Evolutionary conservation across 1,140 invertebrate genomes (phyloP).

Genomic region (Manduca sexta): DNA sequence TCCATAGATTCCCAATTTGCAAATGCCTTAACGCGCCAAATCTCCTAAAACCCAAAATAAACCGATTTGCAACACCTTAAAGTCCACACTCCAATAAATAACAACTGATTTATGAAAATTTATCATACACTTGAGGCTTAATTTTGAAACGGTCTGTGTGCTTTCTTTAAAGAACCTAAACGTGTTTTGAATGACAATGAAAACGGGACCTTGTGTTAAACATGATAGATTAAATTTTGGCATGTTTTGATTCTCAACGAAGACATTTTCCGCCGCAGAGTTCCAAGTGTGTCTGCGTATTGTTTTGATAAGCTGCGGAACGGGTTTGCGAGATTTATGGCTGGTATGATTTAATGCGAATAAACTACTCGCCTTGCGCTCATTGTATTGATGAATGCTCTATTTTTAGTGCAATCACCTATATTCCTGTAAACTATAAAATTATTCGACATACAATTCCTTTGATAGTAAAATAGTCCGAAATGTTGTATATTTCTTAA

Average conservation of each 20-base stretch:
- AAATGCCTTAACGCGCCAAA: constrained; percentile 49
- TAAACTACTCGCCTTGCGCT: constrained; percentile 68
- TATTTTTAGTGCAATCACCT: constrained; percentile 52
- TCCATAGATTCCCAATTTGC: constrained; percentile 17
- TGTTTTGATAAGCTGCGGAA: constrained; percentile 74
- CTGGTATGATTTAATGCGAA: constrained; percentile 73
- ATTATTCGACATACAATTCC: not conserved
- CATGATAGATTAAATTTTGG: constrained; percentile 35
- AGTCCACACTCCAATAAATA: constrained; percentile 71
- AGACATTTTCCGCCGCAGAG: constrained; percentile 49
- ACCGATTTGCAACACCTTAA: constrained; percentile 66
- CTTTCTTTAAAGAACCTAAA: constrained; percentile 34
- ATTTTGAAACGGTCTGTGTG: constrained; percentile 64
- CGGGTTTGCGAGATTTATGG: constrained; percentile 72
- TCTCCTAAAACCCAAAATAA: constrained; percentile 56
- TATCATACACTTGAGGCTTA: constrained; percentile 71
- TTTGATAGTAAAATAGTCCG: not conserved
- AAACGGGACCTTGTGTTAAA: constrained; percentile 42
- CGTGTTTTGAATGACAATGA: constrained; percentile 24
- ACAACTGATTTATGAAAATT: constrained; percentile 71
- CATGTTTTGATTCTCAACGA: constrained; percentile 23
- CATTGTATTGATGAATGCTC: constrained; percentile 68
- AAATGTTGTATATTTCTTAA: not conserved
- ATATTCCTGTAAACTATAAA: constrained; percentile 19
- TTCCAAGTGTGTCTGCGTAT: constrained; percentile 70